Conservation (phyloP, 2,888 invertebrate genomes). For the Melieria picta region DNA sequence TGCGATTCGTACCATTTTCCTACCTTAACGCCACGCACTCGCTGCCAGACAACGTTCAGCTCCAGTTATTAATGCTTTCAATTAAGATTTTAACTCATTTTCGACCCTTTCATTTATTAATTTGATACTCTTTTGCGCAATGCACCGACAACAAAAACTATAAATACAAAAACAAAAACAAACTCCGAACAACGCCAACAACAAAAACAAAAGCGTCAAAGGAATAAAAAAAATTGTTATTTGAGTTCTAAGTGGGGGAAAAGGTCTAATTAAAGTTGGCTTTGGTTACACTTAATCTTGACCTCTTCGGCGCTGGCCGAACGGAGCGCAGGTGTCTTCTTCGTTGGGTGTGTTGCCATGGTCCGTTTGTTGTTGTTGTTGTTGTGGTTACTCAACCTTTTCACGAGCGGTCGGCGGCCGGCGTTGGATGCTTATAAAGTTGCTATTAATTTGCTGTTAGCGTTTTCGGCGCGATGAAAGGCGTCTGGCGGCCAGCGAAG, state of each 20-base stretch:
- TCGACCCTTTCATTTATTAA: constrained; percentile 36
- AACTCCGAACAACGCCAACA: neutral
- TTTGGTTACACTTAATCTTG: constrained; percentile 37
- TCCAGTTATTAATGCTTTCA: constrained; percentile 36
- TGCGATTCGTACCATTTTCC: no score
- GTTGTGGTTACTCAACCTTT: constrained; percentile 20
- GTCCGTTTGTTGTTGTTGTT: constrained; percentile 13
- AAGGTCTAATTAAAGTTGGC: constrained; percentile 35
- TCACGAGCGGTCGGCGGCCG: neutral
- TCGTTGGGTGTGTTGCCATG: neutral
- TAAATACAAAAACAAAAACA: neutral
- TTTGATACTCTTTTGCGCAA: constrained; percentile 32
- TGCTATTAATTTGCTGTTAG: constrained; percentile 38
- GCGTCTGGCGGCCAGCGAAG: neutral
- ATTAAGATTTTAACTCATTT: constrained; percentile 35
- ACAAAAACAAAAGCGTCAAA: constrained; percentile 7
- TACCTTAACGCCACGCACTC: no score
- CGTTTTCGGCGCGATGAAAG: constrained; percentile 40
- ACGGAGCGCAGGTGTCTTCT: constrained; percentile 26
- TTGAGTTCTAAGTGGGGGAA: neutral
- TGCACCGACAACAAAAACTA: neutral
- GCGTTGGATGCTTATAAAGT: constrained; percentile 25
- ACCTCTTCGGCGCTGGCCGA: constrained; percentile 8
- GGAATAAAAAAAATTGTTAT: neutral
- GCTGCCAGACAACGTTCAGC: no score